phyloP scores from a whole-genome alignment of 2,888 invertebrate genomes.

The Acanthosoma haemorrhoidale region DNA sequence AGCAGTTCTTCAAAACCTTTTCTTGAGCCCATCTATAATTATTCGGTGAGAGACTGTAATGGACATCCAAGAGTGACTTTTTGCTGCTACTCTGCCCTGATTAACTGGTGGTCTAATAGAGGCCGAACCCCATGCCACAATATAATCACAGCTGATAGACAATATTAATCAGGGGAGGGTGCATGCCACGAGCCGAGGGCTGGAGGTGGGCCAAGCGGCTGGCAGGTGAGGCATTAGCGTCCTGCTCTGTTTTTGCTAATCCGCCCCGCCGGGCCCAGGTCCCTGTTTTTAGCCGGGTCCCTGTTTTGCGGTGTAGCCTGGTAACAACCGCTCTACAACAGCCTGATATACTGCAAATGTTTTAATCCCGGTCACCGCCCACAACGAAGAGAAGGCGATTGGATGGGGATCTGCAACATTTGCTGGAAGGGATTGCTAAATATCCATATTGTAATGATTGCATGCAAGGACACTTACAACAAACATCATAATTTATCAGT shows the following conservation, averaged over 20 bases:
- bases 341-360: background rate
- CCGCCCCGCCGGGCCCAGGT: background rate
- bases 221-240: background rate
- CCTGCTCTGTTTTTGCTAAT: conserved; percentile 3
- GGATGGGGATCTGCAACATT: no score
- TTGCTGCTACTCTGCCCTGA: no score
- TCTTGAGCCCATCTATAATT: no score
- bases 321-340: background rate
- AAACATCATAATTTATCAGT: no score
- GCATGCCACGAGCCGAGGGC: no score
- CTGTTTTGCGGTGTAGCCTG: background rate
- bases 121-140: no score
- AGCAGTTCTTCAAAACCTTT: no score
- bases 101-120: no score
- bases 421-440: background rate
- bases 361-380: background rate
- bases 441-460: background rate
- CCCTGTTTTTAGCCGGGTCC: background rate
- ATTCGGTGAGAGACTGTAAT: no score
- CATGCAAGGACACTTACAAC: no score
- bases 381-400: no score
- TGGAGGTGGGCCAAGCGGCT: background rate
- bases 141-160: background rate
- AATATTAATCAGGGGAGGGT: background rate
- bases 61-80: no score